These are phyloP conservation scores for Apotomis betuletana DNA, from an alignment of 2,888 invertebrate species.

Conservation along the genomic window DNA sequence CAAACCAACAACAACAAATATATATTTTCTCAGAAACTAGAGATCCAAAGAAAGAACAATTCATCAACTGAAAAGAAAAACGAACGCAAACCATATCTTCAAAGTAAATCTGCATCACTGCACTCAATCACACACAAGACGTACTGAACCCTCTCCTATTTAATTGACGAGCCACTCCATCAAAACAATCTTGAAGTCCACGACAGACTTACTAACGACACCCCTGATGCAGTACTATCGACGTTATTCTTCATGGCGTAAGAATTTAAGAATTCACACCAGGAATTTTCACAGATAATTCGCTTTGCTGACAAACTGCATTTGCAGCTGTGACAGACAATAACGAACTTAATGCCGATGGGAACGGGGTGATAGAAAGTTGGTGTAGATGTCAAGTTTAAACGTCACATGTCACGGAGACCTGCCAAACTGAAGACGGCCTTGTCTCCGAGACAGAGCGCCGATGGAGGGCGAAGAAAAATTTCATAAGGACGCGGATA, in stretches of 20 bases:
- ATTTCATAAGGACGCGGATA: conserved; percentile 46
- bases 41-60: conserved; percentile 41
- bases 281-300: conserved; percentile 55
- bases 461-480: conserved; percentile 37
- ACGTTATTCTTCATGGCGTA: conserved; percentile 53
- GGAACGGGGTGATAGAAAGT: conserved; percentile 40
- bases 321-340: conserved; percentile 45
- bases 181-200: conserved; percentile 71
- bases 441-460: conserved; percentile 55
- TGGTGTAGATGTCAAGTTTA: conserved; percentile 66
- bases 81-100: conserved; percentile 56
- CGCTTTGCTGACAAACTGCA: conserved; percentile 53
- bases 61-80: conserved; percentile 45
- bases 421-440: conserved; percentile 67
- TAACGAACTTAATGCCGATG: conserved; percentile 48
- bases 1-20: conserved; percentile 24
- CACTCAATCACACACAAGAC: conserved; percentile 76
- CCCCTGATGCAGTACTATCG: conserved; percentile 50
- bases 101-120: conserved; percentile 74
- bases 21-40: conserved; percentile 38
- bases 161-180: conserved; percentile 82
- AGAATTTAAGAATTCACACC: conserved; percentile 50
- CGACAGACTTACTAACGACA: conserved; percentile 51
- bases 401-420: conserved; percentile 68
- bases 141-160: conserved; percentile 72